These are phyloP conservation scores for Todiramphus saurophagus DNA, from an alignment of 2,113 vertebrate genomes.

Conservation along the genomic window DNA sequence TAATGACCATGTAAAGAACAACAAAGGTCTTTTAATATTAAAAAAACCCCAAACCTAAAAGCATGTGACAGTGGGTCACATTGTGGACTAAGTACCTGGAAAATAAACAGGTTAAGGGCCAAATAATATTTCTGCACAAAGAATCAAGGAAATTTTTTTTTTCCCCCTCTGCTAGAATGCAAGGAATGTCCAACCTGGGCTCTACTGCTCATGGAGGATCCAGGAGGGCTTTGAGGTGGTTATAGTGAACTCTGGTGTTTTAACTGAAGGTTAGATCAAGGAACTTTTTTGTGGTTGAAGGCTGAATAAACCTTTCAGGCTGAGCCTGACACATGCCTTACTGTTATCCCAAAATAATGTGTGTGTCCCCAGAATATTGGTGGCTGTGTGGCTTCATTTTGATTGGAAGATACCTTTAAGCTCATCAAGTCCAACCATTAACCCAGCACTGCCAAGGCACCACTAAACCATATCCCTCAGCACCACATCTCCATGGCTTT, in stretches of 20 bases:
- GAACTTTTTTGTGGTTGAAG: not conserved
- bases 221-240: slow-evolving; percentile 26
- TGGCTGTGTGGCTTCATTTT: not conserved
- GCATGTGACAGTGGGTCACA: not conserved
- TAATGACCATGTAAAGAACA: not conserved
- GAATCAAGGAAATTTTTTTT: not conserved
- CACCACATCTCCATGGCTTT: not conserved
- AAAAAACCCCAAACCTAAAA: not conserved
- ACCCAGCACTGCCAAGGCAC: not conserved
- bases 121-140: slow-evolving; percentile 5
- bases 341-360: not conserved
- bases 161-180: not conserved
- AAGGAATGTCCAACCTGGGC: slow-evolving; percentile 3
- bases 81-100: not conserved
- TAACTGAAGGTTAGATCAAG: slow-evolving; percentile 10
- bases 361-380: not conserved
- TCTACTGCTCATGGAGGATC: not conserved
- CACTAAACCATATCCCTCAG: not conserved
- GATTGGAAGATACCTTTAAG: too few species aligned
- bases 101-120: slow-evolving; percentile 6
- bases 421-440: not conserved
- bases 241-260: not conserved
- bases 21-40: not conserved
- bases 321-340: not conserved
- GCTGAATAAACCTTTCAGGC: slow-evolving; percentile 28